Evolutionary conservation across 2,888 invertebrate genomes (phyloP), one percentile per base, ranked within the genome.

Genomic region (Elaeidobius kamerunicus): DNA sequence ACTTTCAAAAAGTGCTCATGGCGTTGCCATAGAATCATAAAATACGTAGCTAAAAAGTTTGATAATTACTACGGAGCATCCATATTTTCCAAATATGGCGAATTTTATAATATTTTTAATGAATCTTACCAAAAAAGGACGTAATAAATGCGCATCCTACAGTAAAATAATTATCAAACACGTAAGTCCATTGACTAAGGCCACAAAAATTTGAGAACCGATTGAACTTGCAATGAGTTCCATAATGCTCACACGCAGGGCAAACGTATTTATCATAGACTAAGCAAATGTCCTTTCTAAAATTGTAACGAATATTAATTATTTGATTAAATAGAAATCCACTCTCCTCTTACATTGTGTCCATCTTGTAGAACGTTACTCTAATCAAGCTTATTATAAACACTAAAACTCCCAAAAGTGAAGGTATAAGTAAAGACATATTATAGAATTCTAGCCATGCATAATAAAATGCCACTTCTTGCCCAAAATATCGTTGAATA

Each of bases 391-490:
- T 34, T 5, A 43, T 34, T 3, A 43, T 7, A 15, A 43, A 43
- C 2, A 43, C 43, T 12, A 36, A 7, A 2, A 19, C n/a, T 40
- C 79, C 79, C 1, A 75, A 63, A 23, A 75, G 50, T 1, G 78
- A 71, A 4, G 77, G 73, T 1, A 75, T 66, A 9, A 77, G 66
- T 38, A 81, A 63, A 70, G 76, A 75, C 46, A 68, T 66, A 12
- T 76, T 78, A 62, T 78, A 80, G 63, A 76, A 79, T 12, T 76
- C 78, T 32, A 78, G 65, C 74, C 78, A 81, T 6, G 77, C 77
- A 63, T 80, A 81, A 61, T 79, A 81, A 48, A 80, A 72, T 0
- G 74, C 77, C 18, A 79, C 69, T 68, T 80, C 78, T 36, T 76
- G 73, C 5, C 80, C 80, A 63, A 76, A 78, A 65, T 81, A 81